A percentile compares a stretch with the other conserved stretches of the same genome.
These are phyloP conservation scores for Calycopis cecrops DNA, from an alignment of 1,140 invertebrate genomes.

Conservation along the genomic window DNA sequence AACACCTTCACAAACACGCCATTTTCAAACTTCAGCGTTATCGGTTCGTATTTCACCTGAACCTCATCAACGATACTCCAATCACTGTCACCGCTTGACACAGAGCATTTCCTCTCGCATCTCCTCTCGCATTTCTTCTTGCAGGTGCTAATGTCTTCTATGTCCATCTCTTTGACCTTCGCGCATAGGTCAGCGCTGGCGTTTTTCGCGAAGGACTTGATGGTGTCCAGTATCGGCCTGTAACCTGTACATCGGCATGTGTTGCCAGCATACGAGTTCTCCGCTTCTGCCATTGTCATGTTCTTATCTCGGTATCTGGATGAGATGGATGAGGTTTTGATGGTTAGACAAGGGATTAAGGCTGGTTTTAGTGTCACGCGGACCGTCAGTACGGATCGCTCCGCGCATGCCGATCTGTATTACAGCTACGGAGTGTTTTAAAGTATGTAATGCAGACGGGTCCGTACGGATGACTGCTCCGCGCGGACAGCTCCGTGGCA, in stretches of 20 bases:
- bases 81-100: constrained; percentile 34
- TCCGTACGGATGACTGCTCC: too few relatives aligned
- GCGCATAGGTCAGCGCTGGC: constrained; percentile 66
- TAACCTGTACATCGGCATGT: constrained; percentile 94
- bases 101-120: constrained; percentile 45
- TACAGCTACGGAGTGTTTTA: too few relatives aligned
- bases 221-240: constrained; percentile 87
- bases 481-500: too few relatives aligned
- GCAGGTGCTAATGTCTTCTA: constrained; percentile 72
- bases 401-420: too few relatives aligned
- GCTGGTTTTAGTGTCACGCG: too few relatives aligned
- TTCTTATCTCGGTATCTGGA: constrained; percentile 55
- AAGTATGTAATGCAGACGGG: too few relatives aligned
- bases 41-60: constrained; percentile 15
- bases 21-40: constrained; percentile 38
- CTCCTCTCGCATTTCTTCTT: constrained; percentile 39
- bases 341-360: too few relatives aligned
- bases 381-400: too few relatives aligned
- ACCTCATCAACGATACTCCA: constrained; percentile 42
- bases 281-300: constrained; percentile 81
- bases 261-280: constrained; percentile 87
- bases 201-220: constrained; percentile 84
- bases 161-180: constrained; percentile 71
- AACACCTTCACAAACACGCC: constrained; percentile 49
- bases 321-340: constrained; percentile 8